phyloP scores from a whole-genome alignment of 2,113 vertebrate genomes.

The Ammodytes dubius region DNA sequence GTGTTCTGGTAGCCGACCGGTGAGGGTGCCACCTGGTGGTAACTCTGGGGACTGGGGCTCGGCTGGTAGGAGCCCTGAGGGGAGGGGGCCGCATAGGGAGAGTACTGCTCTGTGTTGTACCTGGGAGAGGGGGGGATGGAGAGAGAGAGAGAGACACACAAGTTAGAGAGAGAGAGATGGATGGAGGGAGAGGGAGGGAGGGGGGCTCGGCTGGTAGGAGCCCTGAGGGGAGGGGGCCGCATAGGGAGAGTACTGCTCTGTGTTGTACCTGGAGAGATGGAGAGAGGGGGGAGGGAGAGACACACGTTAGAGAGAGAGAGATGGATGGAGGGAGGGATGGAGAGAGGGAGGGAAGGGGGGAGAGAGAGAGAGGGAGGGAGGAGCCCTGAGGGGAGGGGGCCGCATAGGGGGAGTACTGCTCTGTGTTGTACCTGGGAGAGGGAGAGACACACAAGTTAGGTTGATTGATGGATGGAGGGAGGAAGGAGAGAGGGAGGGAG shows the following conservation, averaged over 20 bases:
- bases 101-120: conserved; percentile 97
- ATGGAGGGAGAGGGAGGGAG: conserved; percentile 78
- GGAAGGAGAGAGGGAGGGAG: too few species aligned
- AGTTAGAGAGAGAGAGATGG: too few species aligned
- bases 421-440: too few species aligned
- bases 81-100: conserved; percentile 92
- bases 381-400: conserved; percentile 94
- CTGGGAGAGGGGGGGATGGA: too few species aligned
- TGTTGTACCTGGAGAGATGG: conserved; percentile 91
- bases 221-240: conserved; percentile 93
- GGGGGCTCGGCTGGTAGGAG: conserved; percentile 95
- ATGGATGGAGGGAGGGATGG: too few species aligned
- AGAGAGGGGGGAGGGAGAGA: too few species aligned
- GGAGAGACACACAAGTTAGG: too few species aligned
- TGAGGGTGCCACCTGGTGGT: conserved; percentile 95
- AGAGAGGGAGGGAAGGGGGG: too few species aligned
- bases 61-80: conserved; percentile 96
- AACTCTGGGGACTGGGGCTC: conserved; percentile 94
- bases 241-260: conserved; percentile 95
- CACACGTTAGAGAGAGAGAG: too few species aligned
- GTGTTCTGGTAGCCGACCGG: conserved; percentile 96
- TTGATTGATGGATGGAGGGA: too few species aligned
- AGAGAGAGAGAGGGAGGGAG: too few species aligned
- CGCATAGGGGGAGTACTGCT: conserved; percentile 94
- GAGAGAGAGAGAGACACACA: too few species aligned